phyloP scores from a whole-genome alignment of 2,113 vertebrate species.

The Oncorhynchus nerka region DNA sequence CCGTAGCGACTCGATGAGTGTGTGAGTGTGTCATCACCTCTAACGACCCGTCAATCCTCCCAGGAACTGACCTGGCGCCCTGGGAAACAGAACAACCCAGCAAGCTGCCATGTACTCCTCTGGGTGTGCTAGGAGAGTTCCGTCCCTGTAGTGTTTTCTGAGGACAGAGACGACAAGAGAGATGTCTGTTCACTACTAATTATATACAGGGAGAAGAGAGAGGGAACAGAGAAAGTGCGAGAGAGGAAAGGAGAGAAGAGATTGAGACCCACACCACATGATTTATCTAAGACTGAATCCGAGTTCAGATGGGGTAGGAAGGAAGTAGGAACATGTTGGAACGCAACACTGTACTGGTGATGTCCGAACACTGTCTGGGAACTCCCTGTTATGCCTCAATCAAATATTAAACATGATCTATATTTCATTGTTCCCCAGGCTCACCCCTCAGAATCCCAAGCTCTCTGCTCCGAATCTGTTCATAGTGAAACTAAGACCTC shows the following conservation, averaged over 20 bases:
- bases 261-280: neutral
- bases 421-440: neutral
- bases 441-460: neutral
- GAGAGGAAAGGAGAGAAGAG: neutral
- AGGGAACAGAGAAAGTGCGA: neutral
- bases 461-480: neutral
- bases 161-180: no score
- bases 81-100: constrained; percentile 28
- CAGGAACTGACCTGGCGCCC: constrained; percentile 39
- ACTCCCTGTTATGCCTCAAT: neutral
- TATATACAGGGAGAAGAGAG: neutral
- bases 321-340: no score
- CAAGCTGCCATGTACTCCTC: no score
- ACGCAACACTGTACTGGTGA: neutral
- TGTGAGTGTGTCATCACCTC: constrained; percentile 69
- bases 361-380: neutral
- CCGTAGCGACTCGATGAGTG: constrained; percentile 65
- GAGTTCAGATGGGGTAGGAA: no score
- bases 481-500: no score
- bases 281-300: no score
- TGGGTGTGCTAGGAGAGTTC: no score
- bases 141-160: no score
- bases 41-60: constrained; percentile 67
- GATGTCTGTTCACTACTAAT: neutral
- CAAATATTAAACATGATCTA: neutral